A percentile compares a stretch with the other conserved stretches of the same genome.
Evolutionary conservation across 2,113 vertebrate species (phyloP).

Genomic region (Elaphurus davidianus): DNA sequence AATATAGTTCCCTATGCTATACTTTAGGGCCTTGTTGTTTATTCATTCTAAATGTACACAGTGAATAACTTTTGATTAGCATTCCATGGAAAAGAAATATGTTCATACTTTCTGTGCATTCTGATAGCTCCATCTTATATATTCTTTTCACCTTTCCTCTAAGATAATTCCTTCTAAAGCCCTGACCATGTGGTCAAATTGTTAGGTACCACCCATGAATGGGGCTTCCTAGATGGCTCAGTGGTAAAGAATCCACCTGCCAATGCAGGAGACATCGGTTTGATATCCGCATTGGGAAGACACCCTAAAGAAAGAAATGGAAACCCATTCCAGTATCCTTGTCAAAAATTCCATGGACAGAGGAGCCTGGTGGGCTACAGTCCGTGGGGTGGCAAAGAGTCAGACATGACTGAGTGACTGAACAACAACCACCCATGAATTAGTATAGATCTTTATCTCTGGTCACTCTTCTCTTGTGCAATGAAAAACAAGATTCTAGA

Average conservation of each 20-base stretch:
- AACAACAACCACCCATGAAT: not conserved
- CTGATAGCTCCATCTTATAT: not conserved
- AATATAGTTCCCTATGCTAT: not conserved
- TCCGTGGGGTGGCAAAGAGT: not conserved
- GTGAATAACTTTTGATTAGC: not conserved
- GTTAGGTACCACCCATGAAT: not conserved
- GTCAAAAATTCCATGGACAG: not conserved
- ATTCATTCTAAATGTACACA: not conserved
- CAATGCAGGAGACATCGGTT: not conserved
- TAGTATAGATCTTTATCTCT: not conserved
- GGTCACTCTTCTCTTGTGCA: not conserved
- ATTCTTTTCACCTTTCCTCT: not conserved
- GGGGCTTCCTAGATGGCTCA: not conserved
- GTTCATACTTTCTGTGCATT: not conserved
- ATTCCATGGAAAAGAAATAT: not conserved
- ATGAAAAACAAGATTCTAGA: not conserved
- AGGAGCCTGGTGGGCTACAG: not conserved
- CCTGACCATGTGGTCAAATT: not conserved
- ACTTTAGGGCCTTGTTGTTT: not conserved
- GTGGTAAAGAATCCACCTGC: not conserved
- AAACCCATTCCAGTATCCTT: not conserved
- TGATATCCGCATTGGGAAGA: not conserved
- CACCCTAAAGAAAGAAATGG: not conserved
- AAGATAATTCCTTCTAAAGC: not conserved
- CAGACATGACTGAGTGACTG: not conserved